Evolutionary conservation across 2,113 vertebrate genomes (phyloP).

Genomic region (Sander vitreus): DNA sequence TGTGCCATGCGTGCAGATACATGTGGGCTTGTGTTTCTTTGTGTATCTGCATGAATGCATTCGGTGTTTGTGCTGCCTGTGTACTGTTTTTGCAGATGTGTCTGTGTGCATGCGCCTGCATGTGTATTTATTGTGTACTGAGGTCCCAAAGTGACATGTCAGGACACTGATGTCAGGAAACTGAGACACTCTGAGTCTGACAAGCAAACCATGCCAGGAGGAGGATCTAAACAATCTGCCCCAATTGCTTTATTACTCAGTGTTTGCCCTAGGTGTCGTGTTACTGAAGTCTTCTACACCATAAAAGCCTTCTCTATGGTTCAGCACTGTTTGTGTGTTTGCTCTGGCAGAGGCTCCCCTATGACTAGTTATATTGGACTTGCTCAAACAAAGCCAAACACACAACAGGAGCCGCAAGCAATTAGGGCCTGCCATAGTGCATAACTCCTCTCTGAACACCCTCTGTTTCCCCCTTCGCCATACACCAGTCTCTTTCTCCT

Average conservation of each 20-base stretch:
- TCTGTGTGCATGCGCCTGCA: slow-evolving; percentile 12
- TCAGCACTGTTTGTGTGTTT: slow-evolving; percentile 61
- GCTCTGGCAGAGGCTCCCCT: slow-evolving; percentile 77
- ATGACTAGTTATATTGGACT: slow-evolving; percentile 80
- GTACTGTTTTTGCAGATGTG: slow-evolving; percentile 27
- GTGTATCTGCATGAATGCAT: slow-evolving; percentile 22
- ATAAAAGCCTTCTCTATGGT: slow-evolving; percentile 63
- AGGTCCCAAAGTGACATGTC: slow-evolving; percentile 58
- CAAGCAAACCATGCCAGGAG: slow-evolving; percentile 66
- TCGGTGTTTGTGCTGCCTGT: slow-evolving; percentile 40
- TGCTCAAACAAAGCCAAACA: slow-evolving; percentile 82
- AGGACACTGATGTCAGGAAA: slow-evolving; percentile 70
- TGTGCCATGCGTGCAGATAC: slow-evolving; percentile 47
- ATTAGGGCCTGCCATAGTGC: slow-evolving; percentile 73
- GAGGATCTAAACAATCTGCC: slow-evolving; percentile 61
- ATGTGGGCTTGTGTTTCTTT: slow-evolving; percentile 38
- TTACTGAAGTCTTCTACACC: slow-evolving; percentile 72
- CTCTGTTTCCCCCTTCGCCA: slow-evolving; percentile 41
- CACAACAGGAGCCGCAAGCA: slow-evolving; percentile 81
- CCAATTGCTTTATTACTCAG: slow-evolving; percentile 73
- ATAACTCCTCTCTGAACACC: slow-evolving; percentile 59
- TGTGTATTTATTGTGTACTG: slow-evolving; percentile 29
- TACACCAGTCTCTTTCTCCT: slow-evolving; percentile 38
- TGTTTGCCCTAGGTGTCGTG: slow-evolving; percentile 75
- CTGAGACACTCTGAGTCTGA: slow-evolving; percentile 60